These are phyloP conservation scores for Paragorgia papillata DNA, from an alignment of 92 coral and sea anemone species.

Conservation along the genomic window DNA sequence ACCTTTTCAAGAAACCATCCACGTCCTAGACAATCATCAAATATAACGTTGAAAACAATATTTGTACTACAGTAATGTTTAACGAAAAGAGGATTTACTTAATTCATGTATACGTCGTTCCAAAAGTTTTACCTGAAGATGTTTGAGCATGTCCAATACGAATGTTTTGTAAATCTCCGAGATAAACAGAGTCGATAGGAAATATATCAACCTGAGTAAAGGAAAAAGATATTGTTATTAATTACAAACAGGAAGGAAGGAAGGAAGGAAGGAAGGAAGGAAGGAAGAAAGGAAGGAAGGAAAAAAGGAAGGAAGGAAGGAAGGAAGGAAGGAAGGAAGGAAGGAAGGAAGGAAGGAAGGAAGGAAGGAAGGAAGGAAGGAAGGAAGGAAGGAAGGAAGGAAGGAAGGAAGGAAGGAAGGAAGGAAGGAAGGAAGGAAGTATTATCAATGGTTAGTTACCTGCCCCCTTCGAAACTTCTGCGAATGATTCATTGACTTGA, in stretches of 20 bases:
- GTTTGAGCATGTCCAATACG: conserved; percentile 93
- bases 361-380: no score
- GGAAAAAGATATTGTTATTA: background rate
- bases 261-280: background rate
- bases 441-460: conserved; percentile 44
- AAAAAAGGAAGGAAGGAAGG: background rate
- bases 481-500: conserved; percentile 87
- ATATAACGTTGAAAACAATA: background rate
- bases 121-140: conserved; percentile 64
- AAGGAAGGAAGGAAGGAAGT: background rate
- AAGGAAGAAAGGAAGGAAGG: background rate
- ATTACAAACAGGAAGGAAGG: background rate
- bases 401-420: background rate
- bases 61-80: background rate
- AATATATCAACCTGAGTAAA: conserved; percentile 83
- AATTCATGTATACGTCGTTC: background rate
- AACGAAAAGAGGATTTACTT: no score
- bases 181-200: conserved; percentile 82
- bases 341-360: background rate
- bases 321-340: background rate
- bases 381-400: no score
- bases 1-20: conserved; percentile 96
- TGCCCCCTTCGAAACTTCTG: conserved; percentile 92
- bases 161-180: conserved; percentile 83
- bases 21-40: conserved; percentile 65